Conservation (phyloP, 2,888 invertebrate genomes). For the Ferdinandea cuprea region DNA sequence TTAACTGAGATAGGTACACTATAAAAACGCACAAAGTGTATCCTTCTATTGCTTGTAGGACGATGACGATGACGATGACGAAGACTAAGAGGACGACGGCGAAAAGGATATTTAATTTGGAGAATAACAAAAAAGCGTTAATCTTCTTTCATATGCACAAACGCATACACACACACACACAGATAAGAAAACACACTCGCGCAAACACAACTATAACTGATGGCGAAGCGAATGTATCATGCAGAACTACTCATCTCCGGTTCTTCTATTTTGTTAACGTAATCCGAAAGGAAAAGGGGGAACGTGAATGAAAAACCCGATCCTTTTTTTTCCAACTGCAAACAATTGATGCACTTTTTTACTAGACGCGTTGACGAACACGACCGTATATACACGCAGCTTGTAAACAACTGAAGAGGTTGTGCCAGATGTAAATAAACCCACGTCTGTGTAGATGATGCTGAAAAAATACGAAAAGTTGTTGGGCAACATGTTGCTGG, state of each 20-base stretch:
- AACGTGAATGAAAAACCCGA: constrained; percentile 67
- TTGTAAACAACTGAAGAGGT: constrained; percentile 75
- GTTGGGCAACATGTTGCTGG: constrained; percentile 67
- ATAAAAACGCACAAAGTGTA: constrained; percentile 57
- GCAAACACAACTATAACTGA: not conserved
- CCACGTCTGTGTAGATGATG: constrained; percentile 65
- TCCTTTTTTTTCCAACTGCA: constrained; percentile 58
- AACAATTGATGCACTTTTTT: constrained; percentile 62
- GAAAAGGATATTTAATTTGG: constrained; percentile 68
- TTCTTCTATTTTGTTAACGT: constrained; percentile 42
- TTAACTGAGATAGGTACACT: constrained; percentile 44
- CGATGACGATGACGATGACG: constrained; percentile 5
- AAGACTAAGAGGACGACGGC: constrained; percentile 21
- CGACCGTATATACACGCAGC: constrained; percentile 65
- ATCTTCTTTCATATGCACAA: constrained; percentile 60
- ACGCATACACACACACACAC: constrained; percentile 37
- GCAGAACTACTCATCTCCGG: constrained; percentile 60
- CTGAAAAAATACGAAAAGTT: constrained; percentile 50
- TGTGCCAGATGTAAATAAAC: constrained; percentile 74
- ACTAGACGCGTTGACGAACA: constrained; percentile 41
- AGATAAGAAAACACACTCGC: too few relatives aligned
- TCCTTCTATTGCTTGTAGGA: constrained; percentile 28
- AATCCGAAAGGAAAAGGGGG: constrained; percentile 66
- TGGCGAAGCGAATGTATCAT: constrained; percentile 59
- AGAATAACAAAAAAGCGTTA: constrained; percentile 55